phyloP scores from a whole-genome alignment of 2,797 vertebrate species.

The Falco rusticolus region DNA sequence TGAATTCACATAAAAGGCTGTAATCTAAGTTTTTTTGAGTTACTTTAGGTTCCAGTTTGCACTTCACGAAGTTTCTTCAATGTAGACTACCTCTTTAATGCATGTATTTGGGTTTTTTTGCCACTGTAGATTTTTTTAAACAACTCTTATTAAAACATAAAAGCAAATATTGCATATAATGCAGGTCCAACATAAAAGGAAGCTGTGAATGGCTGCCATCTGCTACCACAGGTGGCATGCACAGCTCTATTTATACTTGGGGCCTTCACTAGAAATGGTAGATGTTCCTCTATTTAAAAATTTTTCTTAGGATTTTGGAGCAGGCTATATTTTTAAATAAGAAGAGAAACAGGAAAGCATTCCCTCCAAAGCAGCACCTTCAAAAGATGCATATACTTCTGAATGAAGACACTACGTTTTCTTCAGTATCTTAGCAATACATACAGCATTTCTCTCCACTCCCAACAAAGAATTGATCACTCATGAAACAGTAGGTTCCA shows the following conservation, averaged over 20 bases:
- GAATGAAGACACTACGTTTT: neutral
- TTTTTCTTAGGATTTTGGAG: neutral
- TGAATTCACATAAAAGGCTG: neutral
- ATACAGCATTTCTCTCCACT: slow-evolving; percentile 42
- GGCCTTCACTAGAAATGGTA: neutral
- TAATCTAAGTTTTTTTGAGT: neutral
- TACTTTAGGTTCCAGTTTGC: neutral
- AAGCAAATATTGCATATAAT: slow-evolving; percentile 3
- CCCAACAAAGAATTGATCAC: slow-evolving; percentile 70
- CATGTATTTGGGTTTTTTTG: neutral
- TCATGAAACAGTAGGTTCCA: slow-evolving; percentile 67
- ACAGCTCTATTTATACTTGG: slow-evolving; percentile 25
- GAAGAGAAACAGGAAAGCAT: neutral
- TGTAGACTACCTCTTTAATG: neutral
- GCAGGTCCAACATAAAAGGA: slow-evolving; percentile 36
- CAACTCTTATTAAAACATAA: slow-evolving; percentile 22
- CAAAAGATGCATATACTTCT: neutral
- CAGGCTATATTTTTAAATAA: neutral
- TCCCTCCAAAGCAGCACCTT: neutral
- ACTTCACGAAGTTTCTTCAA: neutral
- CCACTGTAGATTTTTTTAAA: neutral
- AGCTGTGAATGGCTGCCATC: slow-evolving; percentile 47
- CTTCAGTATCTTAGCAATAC: slow-evolving; percentile 48
- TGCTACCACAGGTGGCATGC: slow-evolving; percentile 49
- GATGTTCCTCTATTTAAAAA: neutral